phyloP scores from a whole-genome alignment of 2,797 vertebrate genomes.

The Poecilia wingei region DNA sequence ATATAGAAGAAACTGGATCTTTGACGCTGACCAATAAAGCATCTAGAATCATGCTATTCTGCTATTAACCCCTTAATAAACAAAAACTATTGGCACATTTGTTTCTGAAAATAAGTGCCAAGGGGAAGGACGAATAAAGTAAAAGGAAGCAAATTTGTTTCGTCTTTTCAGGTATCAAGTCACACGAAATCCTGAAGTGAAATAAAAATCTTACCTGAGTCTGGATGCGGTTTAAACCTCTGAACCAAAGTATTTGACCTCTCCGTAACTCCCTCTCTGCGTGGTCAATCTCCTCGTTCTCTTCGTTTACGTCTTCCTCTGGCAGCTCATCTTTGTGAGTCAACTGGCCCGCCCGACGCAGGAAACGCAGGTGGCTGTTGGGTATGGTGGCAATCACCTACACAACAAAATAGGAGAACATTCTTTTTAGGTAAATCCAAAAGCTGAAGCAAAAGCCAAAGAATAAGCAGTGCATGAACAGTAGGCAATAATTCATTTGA shows the following conservation, averaged over 20 bases:
- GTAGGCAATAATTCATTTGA: background rate
- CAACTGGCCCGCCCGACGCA: conserved; percentile 91
- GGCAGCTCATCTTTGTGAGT: conserved; percentile 91
- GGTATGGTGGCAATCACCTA: conserved; percentile 94
- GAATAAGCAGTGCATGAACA: background rate
- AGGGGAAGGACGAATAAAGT: background rate
- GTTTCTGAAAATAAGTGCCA: conserved; percentile 1
- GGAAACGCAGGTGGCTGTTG: conserved; percentile 93
- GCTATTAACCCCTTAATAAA: background rate
- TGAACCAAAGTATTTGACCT: conserved; percentile 99
- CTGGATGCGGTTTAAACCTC: conserved; percentile 97
- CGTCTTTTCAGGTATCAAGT: background rate
- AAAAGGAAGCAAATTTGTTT: background rate
- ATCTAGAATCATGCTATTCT: background rate
- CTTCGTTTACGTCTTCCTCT: conserved; percentile 94
- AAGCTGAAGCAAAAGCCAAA: conserved; percentile 11
- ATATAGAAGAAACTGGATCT: background rate
- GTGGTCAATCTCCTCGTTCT: conserved; percentile 96
- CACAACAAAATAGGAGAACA: conserved; percentile 27
- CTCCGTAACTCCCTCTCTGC: conserved; percentile 95
- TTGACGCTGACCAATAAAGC: background rate
- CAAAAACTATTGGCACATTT: background rate
- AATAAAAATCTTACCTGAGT: conserved; percentile 88
- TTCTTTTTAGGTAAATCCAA: background rate
- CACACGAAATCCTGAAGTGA: conserved; percentile 3